Conservation (phyloP, 2,797 vertebrate genomes). For the Distichodus sexfasciatus region DNA sequence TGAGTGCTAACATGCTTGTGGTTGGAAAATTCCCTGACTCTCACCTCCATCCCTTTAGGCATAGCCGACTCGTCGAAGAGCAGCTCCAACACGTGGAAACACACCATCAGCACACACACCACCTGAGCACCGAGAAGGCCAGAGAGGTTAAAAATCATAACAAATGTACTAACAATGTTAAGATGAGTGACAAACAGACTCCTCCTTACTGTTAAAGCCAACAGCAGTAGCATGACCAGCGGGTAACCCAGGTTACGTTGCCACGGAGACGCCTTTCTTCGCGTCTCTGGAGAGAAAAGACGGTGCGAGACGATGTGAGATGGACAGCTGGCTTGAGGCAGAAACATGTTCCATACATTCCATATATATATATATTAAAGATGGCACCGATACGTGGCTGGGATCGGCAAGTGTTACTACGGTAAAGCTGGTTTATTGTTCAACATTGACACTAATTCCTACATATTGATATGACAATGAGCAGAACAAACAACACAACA, state of each 20-base stretch:
- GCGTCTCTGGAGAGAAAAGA: slow-evolving; percentile 74
- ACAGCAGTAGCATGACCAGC: slow-evolving; percentile 87
- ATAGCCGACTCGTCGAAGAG: slow-evolving; percentile 91
- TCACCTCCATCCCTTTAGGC: slow-evolving; percentile 94
- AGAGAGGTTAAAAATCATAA: not conserved
- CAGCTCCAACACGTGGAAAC: slow-evolving; percentile 92
- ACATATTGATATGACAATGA: too few relatives aligned
- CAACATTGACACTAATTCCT: too few relatives aligned
- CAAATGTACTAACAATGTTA: not conserved
- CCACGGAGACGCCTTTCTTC: slow-evolving; percentile 88
- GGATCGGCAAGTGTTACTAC: too few relatives aligned
- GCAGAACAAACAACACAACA: too few relatives aligned
- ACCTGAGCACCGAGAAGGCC: slow-evolving; percentile 75
- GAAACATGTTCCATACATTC: too few relatives aligned
- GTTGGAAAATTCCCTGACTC: not conserved
- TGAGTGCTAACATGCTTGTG: not conserved
- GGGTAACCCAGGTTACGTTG: slow-evolving; percentile 95
- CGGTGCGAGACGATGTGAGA: not conserved
- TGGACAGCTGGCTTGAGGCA: not conserved
- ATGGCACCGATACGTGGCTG: too few relatives aligned
- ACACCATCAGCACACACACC: slow-evolving; percentile 90
- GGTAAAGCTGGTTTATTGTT: too few relatives aligned
- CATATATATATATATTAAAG: too few relatives aligned
- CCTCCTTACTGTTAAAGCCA: slow-evolving; percentile 82
- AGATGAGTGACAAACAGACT: not conserved